Evolutionary conservation across 2,888 invertebrate genomes (phyloP), one percentile per base, ranked within the genome.

Genomic region (Disparrhopalites patrizii): DNA sequence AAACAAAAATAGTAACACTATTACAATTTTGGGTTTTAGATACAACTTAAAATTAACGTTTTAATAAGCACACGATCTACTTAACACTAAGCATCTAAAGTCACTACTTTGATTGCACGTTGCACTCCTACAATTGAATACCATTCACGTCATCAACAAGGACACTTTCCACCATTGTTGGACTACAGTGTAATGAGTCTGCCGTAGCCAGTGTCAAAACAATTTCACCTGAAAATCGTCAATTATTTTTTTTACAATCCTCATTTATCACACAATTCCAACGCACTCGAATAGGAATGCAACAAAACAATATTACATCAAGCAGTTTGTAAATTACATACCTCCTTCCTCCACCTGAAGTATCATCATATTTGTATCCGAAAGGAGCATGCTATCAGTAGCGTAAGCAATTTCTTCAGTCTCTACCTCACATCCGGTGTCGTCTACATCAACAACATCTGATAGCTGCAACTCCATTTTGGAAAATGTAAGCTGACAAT

Each of bases 271-370:
- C 47, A 43, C 15, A 43, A 20, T n/a, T n/a, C n/a, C n/a, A n/a
- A n/a, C 5, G n/a, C 7, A 43, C 13, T 18, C 18, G 33, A 18
- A 10, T 15, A 31, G 20, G n/a, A 40, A 5, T 25, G 5, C 5
- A 8, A 33, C 23, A 31, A 36, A 36, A 56, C 10, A 27, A 5
- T 47, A n/a, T 7, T 15, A n/a, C 18, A 25, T 30, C 33, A 3
- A 61, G 28, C 47, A 15, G 31, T 13, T 15, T 43, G 25, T 15
- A 30, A 50, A 2, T 30, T 28, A 18, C 30, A 23, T 60, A 36
- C 62, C 66, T 27, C 62, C 62, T 62, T 62, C 62, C n/a, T 66
- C 62, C 20, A 66, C 62, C 52, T 57, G 62, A 13, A 66, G 50
- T 52, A 66, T 56, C 38, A 66, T 62, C 66, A 66, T 62, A 28